Evolutionary conservation across 2,797 vertebrate species (phyloP).

Genomic region (Notolepis coatsorum): DNA sequence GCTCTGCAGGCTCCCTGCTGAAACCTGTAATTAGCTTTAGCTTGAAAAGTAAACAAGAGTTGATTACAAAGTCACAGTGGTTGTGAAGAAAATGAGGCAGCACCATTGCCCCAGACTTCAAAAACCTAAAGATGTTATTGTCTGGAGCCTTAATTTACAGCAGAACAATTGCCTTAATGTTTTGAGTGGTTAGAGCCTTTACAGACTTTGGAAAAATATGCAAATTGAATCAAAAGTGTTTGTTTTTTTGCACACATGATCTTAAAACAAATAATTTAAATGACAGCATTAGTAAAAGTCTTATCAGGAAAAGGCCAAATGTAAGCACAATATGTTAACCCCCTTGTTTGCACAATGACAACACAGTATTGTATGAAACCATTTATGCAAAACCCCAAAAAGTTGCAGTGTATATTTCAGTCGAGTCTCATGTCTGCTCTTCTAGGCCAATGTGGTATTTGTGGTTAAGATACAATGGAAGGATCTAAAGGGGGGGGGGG

Average conservation of each 20-base stretch:
- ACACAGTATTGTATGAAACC: slow-evolving; percentile 24
- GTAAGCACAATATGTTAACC: slow-evolving; percentile 2
- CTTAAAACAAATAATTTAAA: neutral
- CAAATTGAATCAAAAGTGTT: neutral
- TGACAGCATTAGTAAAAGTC: neutral
- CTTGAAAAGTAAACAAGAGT: slow-evolving; percentile 62
- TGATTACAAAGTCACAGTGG: slow-evolving; percentile 65
- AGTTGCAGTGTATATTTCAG: slow-evolving; percentile 74
- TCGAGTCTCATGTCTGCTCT: slow-evolving; percentile 63
- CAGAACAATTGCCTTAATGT: neutral
- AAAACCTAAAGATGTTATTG: slow-evolving; percentile 9
- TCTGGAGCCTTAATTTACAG: neutral
- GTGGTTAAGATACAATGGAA: slow-evolving; percentile 71
- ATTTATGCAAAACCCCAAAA: slow-evolving; percentile 33
- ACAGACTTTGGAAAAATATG: neutral
- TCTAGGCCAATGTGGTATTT: slow-evolving; percentile 73
- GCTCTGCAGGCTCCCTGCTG: slow-evolving; percentile 58
- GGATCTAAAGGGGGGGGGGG: slow-evolving; percentile 67
- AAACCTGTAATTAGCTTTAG: slow-evolving; percentile 73
- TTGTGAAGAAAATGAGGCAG: slow-evolving; percentile 44
- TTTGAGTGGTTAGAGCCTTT: neutral
- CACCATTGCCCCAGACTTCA: slow-evolving; percentile 15
- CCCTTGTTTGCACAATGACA: slow-evolving; percentile 30
- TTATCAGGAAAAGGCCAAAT: neutral
- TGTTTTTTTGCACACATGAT: neutral